Conservation (phyloP, 1,140 invertebrate genomes). For the Augochlora pura region DNA sequence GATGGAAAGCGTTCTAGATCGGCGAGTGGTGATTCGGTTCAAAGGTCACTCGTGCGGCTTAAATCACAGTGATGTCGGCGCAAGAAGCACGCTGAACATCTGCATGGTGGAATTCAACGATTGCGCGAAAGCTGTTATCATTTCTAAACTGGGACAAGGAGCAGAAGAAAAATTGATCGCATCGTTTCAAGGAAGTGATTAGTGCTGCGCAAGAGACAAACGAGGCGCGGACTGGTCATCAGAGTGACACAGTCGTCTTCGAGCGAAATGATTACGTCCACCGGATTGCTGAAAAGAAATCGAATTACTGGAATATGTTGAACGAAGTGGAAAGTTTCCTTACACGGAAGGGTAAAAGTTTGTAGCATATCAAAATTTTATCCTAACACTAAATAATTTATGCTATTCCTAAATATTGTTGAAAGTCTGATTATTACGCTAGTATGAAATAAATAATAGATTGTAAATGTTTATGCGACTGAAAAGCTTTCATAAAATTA, state of each 20-base stretch:
- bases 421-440: too few species aligned
- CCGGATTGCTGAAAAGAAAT: too few species aligned
- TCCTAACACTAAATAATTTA: too few species aligned
- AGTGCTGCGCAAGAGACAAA: background rate
- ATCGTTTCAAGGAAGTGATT: conserved; percentile 14
- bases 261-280: background rate
- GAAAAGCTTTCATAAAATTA: too few species aligned
- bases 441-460: too few species aligned
- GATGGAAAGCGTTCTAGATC: conserved; percentile 24
- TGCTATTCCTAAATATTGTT: too few species aligned
- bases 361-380: too few species aligned
- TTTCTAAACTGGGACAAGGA: conserved; percentile 13
- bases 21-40: conserved; percentile 33
- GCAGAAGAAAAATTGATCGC: conserved; percentile 33
- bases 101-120: conserved; percentile 41
- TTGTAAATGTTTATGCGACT: too few species aligned
- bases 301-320: too few species aligned
- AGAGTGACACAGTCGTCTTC: background rate
- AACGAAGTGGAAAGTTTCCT: too few species aligned
- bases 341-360: too few species aligned
- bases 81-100: conserved; percentile 24
- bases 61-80: conserved; percentile 15
- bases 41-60: conserved; percentile 38
- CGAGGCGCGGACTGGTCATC: background rate
- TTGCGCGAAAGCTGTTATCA: conserved; percentile 41